A percentile compares a stretch with the other conserved stretches of the same genome.
These are phyloP conservation scores for Alloscopus bannaensis DNA, from an alignment of 2,888 invertebrate genomes.

Conservation along the genomic window DNA sequence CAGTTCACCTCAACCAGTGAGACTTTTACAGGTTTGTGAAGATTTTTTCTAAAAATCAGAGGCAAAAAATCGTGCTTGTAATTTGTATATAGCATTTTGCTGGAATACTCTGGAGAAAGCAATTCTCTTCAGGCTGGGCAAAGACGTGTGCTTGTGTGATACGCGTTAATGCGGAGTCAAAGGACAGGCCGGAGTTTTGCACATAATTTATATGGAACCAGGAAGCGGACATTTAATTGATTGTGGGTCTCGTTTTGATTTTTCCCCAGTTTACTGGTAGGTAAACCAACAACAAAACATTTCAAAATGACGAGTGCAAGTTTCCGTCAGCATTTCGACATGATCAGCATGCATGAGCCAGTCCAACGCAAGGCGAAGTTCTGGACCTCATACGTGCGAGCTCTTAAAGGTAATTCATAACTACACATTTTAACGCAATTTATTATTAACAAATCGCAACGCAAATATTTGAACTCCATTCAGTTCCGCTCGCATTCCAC, in stretches of 20 bases:
- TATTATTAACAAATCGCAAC: too few species aligned
- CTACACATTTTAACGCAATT: too few species aligned
- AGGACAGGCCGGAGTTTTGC: too few species aligned
- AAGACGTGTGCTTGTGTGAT: too few species aligned
- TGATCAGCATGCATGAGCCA: constrained; percentile 95
- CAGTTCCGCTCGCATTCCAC: too few species aligned
- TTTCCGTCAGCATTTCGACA: constrained; percentile 91
- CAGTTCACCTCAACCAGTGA: constrained; percentile 41
- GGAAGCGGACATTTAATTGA: neutral
- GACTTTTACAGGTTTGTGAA: constrained; percentile 54
- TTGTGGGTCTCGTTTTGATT: neutral
- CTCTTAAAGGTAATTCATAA: constrained; percentile 86
- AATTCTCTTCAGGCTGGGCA: too few species aligned
- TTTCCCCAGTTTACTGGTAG: constrained; percentile 43
- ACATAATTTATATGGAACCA: neutral
- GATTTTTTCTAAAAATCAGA: neutral
- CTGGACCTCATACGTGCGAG: constrained; percentile 95
- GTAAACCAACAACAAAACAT: constrained; percentile 23
- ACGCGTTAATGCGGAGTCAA: too few species aligned
- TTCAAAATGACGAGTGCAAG: constrained; percentile 69
- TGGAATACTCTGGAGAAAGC: too few species aligned
- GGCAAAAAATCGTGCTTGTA: too few species aligned
- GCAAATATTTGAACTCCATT: too few species aligned
- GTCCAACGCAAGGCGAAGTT: constrained; percentile 94
- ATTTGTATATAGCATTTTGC: too few species aligned